Evolutionary conservation across 2,113 vertebrate genomes (phyloP).

Genomic region (Nesospiza acunhae): DNA sequence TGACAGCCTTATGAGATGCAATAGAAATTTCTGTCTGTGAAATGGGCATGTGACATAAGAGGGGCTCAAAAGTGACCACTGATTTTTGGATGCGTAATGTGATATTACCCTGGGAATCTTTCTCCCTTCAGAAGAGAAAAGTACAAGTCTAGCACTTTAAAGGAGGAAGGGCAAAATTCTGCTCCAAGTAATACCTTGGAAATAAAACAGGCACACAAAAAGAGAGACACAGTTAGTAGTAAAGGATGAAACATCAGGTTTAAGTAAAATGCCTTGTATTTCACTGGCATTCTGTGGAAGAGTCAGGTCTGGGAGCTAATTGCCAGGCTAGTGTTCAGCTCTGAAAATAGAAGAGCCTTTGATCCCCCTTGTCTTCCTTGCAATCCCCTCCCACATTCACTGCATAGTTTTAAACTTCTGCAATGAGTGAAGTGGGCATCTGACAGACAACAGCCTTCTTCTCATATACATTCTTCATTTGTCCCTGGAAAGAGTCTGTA

Average conservation of each 20-base stretch:
- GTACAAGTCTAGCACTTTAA: not conserved
- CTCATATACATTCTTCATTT: not conserved
- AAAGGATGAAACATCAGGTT: not conserved
- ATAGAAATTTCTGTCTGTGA: not conserved
- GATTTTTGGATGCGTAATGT: not conserved
- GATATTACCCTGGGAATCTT: not conserved
- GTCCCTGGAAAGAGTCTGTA: not conserved
- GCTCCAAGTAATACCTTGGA: not conserved
- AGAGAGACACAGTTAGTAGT: not conserved
- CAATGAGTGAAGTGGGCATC: conserved; percentile 56
- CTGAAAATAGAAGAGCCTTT: conserved; percentile 53
- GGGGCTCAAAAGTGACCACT: not conserved
- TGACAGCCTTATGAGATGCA: not conserved
- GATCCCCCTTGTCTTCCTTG: not conserved
- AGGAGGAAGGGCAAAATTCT: not conserved
- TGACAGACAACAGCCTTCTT: conserved; percentile 39
- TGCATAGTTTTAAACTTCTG: conserved; percentile 51
- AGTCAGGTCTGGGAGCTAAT: not conserved
- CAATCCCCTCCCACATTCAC: conserved; percentile 52
- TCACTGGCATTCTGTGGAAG: not conserved
- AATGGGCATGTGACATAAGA: not conserved
- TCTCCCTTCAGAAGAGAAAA: not conserved
- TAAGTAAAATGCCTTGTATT: not conserved
- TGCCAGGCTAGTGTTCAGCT: not conserved
- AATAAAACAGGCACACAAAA: not conserved